A percentile compares a stretch with the other conserved stretches of the same genome.
Conservation (phyloP, 1,140 invertebrate genomes). For the Zaprionus tsacasi region DNA sequence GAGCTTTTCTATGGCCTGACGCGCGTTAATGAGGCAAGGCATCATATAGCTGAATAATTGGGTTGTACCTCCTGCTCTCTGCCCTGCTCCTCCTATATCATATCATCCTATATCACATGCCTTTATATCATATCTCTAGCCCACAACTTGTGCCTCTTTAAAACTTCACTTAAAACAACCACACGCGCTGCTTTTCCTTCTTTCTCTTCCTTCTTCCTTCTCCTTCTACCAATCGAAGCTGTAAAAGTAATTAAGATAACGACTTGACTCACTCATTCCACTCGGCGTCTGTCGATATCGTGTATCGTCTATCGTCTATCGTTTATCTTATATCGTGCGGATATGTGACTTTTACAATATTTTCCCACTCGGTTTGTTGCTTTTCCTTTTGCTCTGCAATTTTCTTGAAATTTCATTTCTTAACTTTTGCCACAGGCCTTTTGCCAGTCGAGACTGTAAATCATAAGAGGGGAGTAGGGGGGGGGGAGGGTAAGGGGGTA, state of each 20-base stretch:
- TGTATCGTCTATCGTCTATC: conserved; percentile 44
- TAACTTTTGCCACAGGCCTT: conserved; percentile 74
- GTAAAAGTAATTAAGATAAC: conserved; percentile 83
- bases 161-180: conserved; percentile 17
- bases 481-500: conserved; percentile 5
- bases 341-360: conserved; percentile 75
- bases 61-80: not conserved
- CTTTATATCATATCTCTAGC: too few species aligned
- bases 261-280: conserved; percentile 64
- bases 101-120: too few species aligned
- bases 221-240: conserved; percentile 65
- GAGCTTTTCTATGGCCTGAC: conserved; percentile 50
- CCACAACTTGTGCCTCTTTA: conserved; percentile 13
- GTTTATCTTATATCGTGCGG: conserved; percentile 60
- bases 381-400: conserved; percentile 41
- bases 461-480: conserved; percentile 55
- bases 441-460: conserved; percentile 65
- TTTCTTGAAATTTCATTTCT: conserved; percentile 82
- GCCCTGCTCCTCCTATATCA: not conserved
- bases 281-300: conserved; percentile 59
- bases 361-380: conserved; percentile 63
- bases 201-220: not conserved
- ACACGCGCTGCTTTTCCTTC: too few species aligned
- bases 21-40: conserved; percentile 62
- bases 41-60: conserved; percentile 42